Conservation (phyloP, 2,797 vertebrate genomes). For the Phaenicophaeus curvirostris region DNA sequence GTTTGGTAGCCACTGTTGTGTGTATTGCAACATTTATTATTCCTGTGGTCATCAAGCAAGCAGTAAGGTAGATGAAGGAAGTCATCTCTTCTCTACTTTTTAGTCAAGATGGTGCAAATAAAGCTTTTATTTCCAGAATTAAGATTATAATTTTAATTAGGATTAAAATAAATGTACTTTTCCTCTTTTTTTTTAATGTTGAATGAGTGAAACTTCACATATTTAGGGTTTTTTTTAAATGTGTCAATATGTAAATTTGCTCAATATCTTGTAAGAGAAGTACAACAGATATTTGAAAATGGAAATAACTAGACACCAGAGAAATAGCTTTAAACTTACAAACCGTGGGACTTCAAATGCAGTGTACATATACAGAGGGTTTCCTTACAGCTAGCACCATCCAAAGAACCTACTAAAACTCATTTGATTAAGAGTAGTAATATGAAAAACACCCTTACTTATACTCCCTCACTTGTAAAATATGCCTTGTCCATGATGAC, state of each 20-base stretch:
- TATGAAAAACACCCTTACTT: neutral
- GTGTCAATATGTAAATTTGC: neutral
- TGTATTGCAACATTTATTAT: neutral
- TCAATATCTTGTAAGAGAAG: neutral
- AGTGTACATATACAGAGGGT: neutral
- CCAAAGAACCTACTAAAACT: neutral
- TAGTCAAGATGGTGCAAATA: neutral
- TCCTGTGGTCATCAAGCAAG: neutral
- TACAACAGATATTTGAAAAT: neutral
- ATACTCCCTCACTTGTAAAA: neutral
- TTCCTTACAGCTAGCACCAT: neutral
- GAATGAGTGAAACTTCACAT: neutral
- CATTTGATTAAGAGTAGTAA: neutral
- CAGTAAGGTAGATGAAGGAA: neutral
- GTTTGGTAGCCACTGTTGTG: neutral
- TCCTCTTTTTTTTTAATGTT: neutral
- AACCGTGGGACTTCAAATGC: fast-evolving
- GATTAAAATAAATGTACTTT: neutral
- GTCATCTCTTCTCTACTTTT: neutral
- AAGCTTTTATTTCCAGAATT: neutral
- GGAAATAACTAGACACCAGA: neutral
- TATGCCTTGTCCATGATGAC: neutral
- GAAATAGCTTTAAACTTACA: neutral
- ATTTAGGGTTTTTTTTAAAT: neutral
- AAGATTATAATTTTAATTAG: neutral